A percentile compares a stretch with the other conserved stretches of the same genome.
phyloP scores from a whole-genome alignment of 2,797 vertebrate species.

The Trachops cirrhosus region DNA sequence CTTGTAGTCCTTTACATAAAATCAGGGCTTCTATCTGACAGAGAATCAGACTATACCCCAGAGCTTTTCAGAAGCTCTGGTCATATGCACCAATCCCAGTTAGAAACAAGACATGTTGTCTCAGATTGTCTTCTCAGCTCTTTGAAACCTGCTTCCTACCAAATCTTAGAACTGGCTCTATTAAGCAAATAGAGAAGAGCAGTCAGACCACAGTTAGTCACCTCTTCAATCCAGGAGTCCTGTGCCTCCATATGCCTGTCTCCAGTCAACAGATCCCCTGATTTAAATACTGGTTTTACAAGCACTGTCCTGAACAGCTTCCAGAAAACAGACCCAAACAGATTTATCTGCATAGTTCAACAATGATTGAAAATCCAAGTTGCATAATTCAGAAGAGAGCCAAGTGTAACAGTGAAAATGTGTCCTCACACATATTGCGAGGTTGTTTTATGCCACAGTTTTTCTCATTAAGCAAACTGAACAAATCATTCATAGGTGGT shows the following conservation, averaged over 20 bases:
- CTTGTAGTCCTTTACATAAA: not conserved
- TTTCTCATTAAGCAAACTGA: conserved; percentile 67
- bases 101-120: not conserved
- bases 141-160: conserved; percentile 25
- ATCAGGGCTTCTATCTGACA: not conserved
- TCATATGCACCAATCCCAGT: not conserved
- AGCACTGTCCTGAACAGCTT: conserved; percentile 31
- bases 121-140: not conserved
- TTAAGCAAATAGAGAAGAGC: not conserved
- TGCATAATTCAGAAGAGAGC: conserved; percentile 53
- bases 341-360: conserved; percentile 48
- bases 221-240: not conserved
- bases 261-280: not conserved
- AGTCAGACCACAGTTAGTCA: not conserved
- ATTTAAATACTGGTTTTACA: conserved; percentile 57
- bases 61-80: not conserved
- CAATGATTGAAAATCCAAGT: conserved; percentile 29
- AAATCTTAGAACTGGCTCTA: conserved; percentile 17
- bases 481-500: conserved; percentile 54
- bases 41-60: not conserved
- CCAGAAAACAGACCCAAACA: conserved; percentile 60
- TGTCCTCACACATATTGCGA: not conserved
- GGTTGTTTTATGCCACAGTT: not conserved
- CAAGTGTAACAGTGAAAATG: conserved; percentile 30
- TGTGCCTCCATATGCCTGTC: not conserved